These are phyloP conservation scores for Drosophila affinis DNA, from an alignment of 2,888 invertebrate species.

Conservation along the genomic window DNA sequence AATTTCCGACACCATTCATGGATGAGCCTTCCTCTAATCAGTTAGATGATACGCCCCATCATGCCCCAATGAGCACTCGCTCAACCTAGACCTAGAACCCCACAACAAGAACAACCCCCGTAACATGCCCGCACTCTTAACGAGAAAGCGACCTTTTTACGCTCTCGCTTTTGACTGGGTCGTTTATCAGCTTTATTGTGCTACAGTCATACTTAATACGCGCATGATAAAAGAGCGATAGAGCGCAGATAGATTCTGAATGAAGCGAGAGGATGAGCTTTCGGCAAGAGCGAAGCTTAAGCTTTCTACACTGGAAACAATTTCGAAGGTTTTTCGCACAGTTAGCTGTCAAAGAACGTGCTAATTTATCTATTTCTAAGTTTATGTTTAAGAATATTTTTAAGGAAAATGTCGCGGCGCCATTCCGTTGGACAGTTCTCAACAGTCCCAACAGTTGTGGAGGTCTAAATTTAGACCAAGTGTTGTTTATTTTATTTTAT, in stretches of 20 bases:
- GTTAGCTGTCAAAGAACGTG: conserved; percentile 30
- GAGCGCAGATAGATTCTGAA: conserved; percentile 6
- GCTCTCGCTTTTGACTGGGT: conserved; percentile 16
- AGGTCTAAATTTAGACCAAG: conserved; percentile 37
- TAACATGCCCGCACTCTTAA: not conserved
- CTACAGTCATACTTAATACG: conserved; percentile 28
- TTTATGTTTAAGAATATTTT: conserved; percentile 33
- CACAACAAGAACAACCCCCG: conserved; percentile 5
- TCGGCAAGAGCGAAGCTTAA: conserved; percentile 6
- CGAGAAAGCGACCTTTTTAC: conserved; percentile 15
- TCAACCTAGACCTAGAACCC: conserved; percentile 32
- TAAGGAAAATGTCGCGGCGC: conserved; percentile 43
- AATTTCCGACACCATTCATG: conserved; percentile 42
- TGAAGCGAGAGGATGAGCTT: conserved; percentile 5
- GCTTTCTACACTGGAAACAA: conserved; percentile 25
- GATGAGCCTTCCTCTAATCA: conserved; percentile 19
- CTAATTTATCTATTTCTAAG: conserved; percentile 36
- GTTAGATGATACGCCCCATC: conserved; percentile 19
- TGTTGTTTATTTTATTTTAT: conserved; percentile 71
- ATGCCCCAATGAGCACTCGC: conserved; percentile 25
- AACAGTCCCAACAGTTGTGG: conserved; percentile 59
- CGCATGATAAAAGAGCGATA: conserved; percentile 20
- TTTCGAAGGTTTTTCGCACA: conserved; percentile 10
- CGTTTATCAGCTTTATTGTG: conserved; percentile 58
- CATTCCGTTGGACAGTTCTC: conserved; percentile 30